phyloP scores from a whole-genome alignment of 2,888 invertebrate species.

The Monopis laevigella region DNA sequence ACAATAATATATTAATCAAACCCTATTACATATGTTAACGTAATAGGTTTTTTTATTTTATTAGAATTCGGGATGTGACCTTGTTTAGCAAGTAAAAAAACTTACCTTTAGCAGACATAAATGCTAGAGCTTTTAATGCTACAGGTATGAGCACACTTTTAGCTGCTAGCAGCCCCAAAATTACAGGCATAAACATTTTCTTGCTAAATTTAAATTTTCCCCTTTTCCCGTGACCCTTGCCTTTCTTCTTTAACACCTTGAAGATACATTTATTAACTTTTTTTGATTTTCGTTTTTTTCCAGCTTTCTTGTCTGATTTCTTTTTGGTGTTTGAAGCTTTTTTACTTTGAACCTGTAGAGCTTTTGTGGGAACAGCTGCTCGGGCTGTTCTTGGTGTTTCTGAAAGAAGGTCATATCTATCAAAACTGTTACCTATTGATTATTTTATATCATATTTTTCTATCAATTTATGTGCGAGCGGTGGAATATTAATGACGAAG shows the following conservation, averaged over 20 bases:
- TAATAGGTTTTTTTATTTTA: too few relatives aligned
- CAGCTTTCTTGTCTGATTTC: constrained; percentile 5
- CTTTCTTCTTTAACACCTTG: constrained; percentile 36
- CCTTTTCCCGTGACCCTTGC: constrained; percentile 26
- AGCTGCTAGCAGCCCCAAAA: constrained; percentile 71
- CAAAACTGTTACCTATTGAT: too few relatives aligned
- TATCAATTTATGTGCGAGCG: too few relatives aligned
- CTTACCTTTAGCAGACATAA: constrained; percentile 69
- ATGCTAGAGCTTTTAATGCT: constrained; percentile 73
- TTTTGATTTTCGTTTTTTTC: constrained; percentile 8
- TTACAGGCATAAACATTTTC: constrained; percentile 68
- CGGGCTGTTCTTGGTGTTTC: constrained; percentile 19
- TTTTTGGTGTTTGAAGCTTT: constrained; percentile 19
- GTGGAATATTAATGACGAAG: too few relatives aligned
- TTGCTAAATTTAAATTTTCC: constrained; percentile 30
- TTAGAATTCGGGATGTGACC: too few relatives aligned
- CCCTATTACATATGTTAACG: too few relatives aligned
- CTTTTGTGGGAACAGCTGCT: constrained; percentile 15
- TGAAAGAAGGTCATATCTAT: too few relatives aligned
- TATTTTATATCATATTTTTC: too few relatives aligned
- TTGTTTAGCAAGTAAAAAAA: too few relatives aligned
- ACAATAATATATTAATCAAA: too few relatives aligned
- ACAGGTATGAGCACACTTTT: constrained; percentile 74
- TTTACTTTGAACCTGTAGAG: constrained; percentile 17
- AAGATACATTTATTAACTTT: constrained; percentile 34